Base-by-base conservation (phyloP, 92 coral and sea anemone species). In the Zoanthus sansibaricus region DNA sequence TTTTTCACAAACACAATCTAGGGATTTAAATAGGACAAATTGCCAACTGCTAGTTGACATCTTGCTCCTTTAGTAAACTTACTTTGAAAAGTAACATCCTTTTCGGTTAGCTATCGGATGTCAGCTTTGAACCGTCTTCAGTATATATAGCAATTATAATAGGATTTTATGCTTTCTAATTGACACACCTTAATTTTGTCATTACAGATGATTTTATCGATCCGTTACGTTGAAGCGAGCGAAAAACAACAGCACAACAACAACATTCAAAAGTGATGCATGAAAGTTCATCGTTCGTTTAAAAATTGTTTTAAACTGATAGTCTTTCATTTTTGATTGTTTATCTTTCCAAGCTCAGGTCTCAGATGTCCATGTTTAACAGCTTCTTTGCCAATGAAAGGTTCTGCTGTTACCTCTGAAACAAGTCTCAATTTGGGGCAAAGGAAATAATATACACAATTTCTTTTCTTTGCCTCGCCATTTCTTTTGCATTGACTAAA, bases 71-170 rank as follows among this genome's bases (percentile, higher is more conserved):
- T 69, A 32, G 46, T 21, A 5, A 10, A 69, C 10, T 7, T 13
- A 5, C 8, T 76, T 33, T 75, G 14, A 76, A 15, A 15, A 16
- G 9, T 13, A 76, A 55, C 17, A 69, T 52, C 67, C 21, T 18
- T 42, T 51, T 64, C 42, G 42, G 42, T 49, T 49, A 10, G 45
- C 12, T 37, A 21, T 64, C 61, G 42, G 72, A 46, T 18, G 18
- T 45, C 12, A 8, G 37, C 33, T 3, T 31, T 66, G 31, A n/a
- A 56, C 18, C 10, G 6, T 67, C n/a, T 44, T 71, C 21, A 4
- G 59, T 66, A 25, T 44, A 64, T 54, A 64, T 74, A 58, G 30
- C 2, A 15, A 46, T n/a, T 44, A 16, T 66, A 80, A 80, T 80
- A 18, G 8, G 85, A 80, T 80, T 66, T 80, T 44, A 20, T 11